Conservation (phyloP, 2,797 vertebrate genomes). For the Cichlasoma orientale region DNA sequence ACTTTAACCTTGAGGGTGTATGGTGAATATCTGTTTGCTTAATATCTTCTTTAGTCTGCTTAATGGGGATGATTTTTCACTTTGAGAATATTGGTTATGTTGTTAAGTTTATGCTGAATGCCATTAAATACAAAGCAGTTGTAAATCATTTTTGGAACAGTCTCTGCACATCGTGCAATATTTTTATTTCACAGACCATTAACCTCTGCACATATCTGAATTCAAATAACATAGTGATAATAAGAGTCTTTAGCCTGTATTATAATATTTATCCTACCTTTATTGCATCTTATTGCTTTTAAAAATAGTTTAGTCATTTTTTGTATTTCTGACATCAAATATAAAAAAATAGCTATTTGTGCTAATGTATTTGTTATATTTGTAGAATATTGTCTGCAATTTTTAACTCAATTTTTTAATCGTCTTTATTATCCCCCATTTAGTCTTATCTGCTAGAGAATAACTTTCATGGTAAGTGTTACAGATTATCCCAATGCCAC, state of each 20-base stretch:
- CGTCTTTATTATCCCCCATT: conserved; percentile 3
- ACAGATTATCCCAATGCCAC: not conserved
- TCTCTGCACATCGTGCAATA: not conserved
- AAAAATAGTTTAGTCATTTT: not conserved
- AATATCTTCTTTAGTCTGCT: conserved; percentile 12
- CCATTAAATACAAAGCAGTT: not conserved
- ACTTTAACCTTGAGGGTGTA: conserved; percentile 35
- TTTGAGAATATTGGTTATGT: conserved; percentile 6
- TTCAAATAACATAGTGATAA: not conserved
- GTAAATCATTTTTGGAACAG: conserved; percentile 13
- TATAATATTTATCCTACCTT: no score
- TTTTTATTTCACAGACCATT: not conserved
- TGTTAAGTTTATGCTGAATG: conserved; percentile 8
- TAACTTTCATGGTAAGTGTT: not conserved
- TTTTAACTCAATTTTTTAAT: not conserved
- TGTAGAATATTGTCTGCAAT: not conserved
- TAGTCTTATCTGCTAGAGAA: conserved; percentile 8
- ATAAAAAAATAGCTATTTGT: not conserved
- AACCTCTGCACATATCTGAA: not conserved
- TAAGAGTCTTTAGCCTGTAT: not conserved
- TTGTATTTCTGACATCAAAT: not conserved
- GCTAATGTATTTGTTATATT: not conserved
- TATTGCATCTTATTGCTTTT: not conserved
- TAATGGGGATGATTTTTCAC: conserved; percentile 4
- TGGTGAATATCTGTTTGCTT: conserved; percentile 11